Percentiles rank a stretch among this genome's conserved stretches.
Conservation (phyloP, 2,113 vertebrate genomes). For the Bubo blakistoni region DNA sequence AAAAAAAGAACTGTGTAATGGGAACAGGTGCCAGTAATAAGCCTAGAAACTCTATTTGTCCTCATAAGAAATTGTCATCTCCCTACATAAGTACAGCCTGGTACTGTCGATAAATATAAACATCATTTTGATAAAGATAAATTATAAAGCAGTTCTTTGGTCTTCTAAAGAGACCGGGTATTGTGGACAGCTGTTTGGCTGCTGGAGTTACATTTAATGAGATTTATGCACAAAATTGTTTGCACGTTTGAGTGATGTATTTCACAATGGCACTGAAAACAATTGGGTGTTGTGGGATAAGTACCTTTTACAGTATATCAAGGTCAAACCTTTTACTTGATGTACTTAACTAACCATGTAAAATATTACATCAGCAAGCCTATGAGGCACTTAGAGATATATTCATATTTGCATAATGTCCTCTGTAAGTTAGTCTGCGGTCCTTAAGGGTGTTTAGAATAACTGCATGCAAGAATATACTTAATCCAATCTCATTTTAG, state of each 20-base stretch:
- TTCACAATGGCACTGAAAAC: slow-evolving; percentile 64
- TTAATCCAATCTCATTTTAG: slow-evolving; percentile 99
- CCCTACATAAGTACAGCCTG: slow-evolving; percentile 25
- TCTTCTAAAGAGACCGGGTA: slow-evolving; percentile 16
- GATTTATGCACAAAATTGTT: slow-evolving; percentile 55
- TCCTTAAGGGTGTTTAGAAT: slow-evolving; percentile 99
- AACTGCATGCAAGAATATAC: slow-evolving; percentile 97
- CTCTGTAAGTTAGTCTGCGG: slow-evolving; percentile 90
- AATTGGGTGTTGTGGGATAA: slow-evolving; percentile 77
- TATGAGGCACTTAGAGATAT: slow-evolving; percentile 82
- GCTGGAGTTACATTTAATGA: slow-evolving; percentile 44
- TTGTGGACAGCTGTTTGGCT: slow-evolving; percentile 52
- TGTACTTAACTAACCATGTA: slow-evolving; percentile 86
- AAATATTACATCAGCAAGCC: slow-evolving; percentile 87
- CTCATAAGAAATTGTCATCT: slow-evolving; percentile 45
- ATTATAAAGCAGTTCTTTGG: slow-evolving; percentile 41
- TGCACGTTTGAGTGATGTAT: slow-evolving; percentile 39
- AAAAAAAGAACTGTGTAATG: not conserved
- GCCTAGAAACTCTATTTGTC: slow-evolving; percentile 20
- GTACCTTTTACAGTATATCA: slow-evolving; percentile 78
- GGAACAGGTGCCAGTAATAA: slow-evolving; percentile 36
- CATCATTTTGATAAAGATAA: slow-evolving; percentile 58
- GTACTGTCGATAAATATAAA: slow-evolving; percentile 11
- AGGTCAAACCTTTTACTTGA: slow-evolving; percentile 85
- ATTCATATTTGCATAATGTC: slow-evolving; percentile 98